These are phyloP conservation scores for Haliclystus octoradiatus DNA, from an alignment of 30 jellyfish, hydroid and myxozoan species.

Conservation along the genomic window DNA sequence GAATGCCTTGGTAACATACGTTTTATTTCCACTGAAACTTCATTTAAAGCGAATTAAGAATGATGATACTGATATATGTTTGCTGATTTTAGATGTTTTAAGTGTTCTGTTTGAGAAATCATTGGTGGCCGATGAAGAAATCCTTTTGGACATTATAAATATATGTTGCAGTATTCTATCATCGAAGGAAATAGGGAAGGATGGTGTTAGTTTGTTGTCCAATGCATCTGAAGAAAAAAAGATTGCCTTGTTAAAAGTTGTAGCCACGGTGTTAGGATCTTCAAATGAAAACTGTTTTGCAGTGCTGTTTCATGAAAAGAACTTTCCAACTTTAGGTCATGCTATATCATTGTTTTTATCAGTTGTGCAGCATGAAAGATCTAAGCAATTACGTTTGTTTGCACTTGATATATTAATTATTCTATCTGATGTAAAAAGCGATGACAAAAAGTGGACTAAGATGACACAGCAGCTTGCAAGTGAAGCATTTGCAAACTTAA, in stretches of 20 bases:
- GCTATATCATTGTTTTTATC: slow-evolving; percentile 48
- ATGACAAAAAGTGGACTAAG: neutral
- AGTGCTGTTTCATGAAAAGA: slow-evolving; percentile 13
- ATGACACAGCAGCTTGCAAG: slow-evolving; percentile 13
- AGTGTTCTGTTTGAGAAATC: neutral
- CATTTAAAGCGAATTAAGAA: slow-evolving; percentile 26
- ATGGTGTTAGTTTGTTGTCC: no score
- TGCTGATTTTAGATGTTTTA: slow-evolving; percentile 13
- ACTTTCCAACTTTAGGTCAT: slow-evolving; percentile 77
- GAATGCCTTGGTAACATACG: slow-evolving; percentile 37
- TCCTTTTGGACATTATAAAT: no score
- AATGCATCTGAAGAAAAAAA: slow-evolving; percentile 53
- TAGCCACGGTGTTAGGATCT: slow-evolving; percentile 1
- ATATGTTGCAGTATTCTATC: neutral
- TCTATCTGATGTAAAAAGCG: slow-evolving; percentile 30
- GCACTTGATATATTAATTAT: slow-evolving; percentile 19
- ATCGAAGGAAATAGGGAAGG: slow-evolving; percentile 8
- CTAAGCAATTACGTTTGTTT: slow-evolving; percentile 21
- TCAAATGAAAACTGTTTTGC: neutral
- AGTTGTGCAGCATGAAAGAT: slow-evolving; percentile 43
- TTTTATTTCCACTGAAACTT: slow-evolving; percentile 56
- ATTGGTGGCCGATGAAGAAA: neutral
- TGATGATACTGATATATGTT: slow-evolving; percentile 8
- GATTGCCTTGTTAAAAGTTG: slow-evolving; percentile 16
- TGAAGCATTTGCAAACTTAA: slow-evolving; percentile 39